Conservation (phyloP, 2,797 vertebrate genomes). For the Eutrigla gurnardus region DNA sequence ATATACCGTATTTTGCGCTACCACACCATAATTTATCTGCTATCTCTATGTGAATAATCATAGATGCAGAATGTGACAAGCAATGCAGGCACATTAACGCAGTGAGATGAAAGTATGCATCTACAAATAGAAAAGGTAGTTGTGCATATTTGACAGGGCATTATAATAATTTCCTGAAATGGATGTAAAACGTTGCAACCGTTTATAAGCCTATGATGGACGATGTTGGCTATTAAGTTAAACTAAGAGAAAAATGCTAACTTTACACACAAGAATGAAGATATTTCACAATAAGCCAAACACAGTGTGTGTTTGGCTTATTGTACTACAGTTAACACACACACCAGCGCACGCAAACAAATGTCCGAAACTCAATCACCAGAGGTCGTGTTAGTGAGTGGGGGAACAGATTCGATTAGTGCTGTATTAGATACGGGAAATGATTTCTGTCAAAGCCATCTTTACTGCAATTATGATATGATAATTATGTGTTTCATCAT, state of each 20-base stretch:
- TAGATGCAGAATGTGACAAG: conserved; percentile 1
- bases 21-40: conserved; percentile 6
- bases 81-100: background rate
- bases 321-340: conserved; percentile 25
- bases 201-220: background rate
- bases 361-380: conserved; percentile 98
- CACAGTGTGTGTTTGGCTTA: conserved; percentile 2
- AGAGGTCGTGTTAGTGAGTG: conserved; percentile 98
- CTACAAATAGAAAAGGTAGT: background rate
- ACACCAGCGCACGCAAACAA: conserved; percentile 82
- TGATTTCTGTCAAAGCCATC: conserved; percentile 99
- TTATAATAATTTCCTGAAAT: background rate
- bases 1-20: background rate
- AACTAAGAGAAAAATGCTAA: background rate
- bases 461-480: conserved; percentile 99
- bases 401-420: conserved; percentile 99
- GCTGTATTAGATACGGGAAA: conserved; percentile 99
- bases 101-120: background rate
- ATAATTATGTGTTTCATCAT: conserved; percentile 99
- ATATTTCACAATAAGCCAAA: conserved; percentile 22
- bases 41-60: background rate
- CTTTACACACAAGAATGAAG: conserved; percentile 2
- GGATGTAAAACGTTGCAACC: background rate
- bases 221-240: background rate
- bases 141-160: background rate